phyloP scores from a whole-genome alignment of 2,113 vertebrate genomes.

The Probosciger aterrimus region DNA sequence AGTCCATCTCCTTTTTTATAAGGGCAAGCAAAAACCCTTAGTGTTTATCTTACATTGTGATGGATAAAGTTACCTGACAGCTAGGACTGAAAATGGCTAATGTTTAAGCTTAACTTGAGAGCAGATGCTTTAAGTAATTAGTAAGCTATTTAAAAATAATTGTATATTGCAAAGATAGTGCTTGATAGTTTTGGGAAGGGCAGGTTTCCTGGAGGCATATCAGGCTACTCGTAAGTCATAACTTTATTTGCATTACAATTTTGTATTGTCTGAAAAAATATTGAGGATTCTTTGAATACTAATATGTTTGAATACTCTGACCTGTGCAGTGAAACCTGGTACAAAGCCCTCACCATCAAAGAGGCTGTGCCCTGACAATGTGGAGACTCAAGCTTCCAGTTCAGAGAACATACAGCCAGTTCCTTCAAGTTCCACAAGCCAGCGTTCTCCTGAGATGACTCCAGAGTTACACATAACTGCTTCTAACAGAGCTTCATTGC shows the following conservation, averaged over 20 bases:
- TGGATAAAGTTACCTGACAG: background rate
- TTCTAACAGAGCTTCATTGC: background rate
- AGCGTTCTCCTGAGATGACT: constrained; percentile 57
- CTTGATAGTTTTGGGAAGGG: background rate
- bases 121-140: background rate
- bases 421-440: background rate
- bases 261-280: background rate
- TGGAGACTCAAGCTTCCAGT: constrained; percentile 56
- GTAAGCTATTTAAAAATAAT: background rate
- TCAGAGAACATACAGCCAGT: constrained; percentile 78
- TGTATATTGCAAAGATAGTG: background rate
- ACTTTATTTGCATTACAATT: background rate
- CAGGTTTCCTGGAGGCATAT: background rate
- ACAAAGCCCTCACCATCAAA: constrained; percentile 91
- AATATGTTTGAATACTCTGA: background rate
- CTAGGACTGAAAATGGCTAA: background rate
- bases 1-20: background rate
- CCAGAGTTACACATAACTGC: constrained; percentile 44
- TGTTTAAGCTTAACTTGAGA: background rate
- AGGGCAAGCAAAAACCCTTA: background rate
- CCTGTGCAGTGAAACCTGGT: constrained; percentile 72
- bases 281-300: background rate
- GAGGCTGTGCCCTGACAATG: constrained; percentile 82
- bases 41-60: background rate
- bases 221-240: background rate